Evolutionary conservation across 2,888 invertebrate species (phyloP).

Genomic region (Cephus spinipes): DNA sequence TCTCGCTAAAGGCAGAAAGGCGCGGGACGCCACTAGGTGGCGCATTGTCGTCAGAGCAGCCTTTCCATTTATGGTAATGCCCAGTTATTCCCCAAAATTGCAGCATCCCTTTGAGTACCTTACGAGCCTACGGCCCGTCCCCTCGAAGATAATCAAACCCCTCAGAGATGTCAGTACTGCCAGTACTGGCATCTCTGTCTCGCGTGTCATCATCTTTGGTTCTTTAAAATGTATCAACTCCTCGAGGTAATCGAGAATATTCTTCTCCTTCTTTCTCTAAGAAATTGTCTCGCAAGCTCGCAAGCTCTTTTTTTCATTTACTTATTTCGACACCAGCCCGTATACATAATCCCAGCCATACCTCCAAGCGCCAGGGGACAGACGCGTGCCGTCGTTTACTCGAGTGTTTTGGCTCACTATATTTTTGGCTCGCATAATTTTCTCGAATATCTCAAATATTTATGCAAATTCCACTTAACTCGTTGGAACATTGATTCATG

Average conservation of each 20-base stretch:
- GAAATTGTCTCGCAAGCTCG: slow-evolving; percentile 18
- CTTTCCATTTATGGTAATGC: slow-evolving; percentile 20
- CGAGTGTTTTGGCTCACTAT: neutral
- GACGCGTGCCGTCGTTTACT: neutral
- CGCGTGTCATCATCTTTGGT: neutral
- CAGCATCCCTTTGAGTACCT: neutral
- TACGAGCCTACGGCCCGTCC: neutral
- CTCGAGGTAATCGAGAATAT: neutral
- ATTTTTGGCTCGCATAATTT: neutral
- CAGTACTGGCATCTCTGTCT: neutral
- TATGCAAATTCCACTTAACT: neutral
- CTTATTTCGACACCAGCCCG: neutral
- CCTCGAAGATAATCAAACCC: neutral
- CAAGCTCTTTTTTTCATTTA: neutral
- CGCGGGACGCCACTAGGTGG: neutral
- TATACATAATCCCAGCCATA: neutral
- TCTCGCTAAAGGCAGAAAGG: neutral
- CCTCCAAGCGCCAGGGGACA: neutral
- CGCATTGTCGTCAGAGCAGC: slow-evolving; percentile 18
- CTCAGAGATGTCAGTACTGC: neutral
- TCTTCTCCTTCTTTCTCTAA: neutral
- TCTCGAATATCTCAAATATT: neutral
- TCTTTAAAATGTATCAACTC: neutral
- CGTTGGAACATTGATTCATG: neutral
- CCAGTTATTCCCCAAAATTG: slow-evolving; percentile 18